Evolutionary conservation across 2,113 vertebrate genomes (phyloP).

Genomic region (Phylloscopus trochilus): DNA sequence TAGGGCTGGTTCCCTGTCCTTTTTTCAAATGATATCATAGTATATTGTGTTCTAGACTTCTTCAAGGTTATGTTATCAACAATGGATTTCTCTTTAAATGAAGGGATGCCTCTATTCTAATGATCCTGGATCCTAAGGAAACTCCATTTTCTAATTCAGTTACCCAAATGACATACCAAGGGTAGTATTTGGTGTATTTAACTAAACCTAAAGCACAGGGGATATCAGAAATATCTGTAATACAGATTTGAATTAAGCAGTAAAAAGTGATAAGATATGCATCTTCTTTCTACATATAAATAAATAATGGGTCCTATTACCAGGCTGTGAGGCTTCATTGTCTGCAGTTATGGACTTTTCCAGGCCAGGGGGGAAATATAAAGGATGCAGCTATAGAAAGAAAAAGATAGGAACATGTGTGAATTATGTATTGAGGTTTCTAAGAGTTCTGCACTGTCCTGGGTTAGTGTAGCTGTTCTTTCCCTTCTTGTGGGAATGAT

Average conservation of each 20-base stretch:
- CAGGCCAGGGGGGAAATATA: neutral
- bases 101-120: neutral
- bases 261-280: neutral
- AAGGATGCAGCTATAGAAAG: neutral
- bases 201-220: neutral
- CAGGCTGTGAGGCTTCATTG: constrained; percentile 12
- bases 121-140: neutral
- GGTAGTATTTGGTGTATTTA: neutral
- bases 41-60: neutral
- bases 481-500: neutral
- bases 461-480: neutral
- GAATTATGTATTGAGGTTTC: constrained; percentile 19
- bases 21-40: neutral
- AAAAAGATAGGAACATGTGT: neutral
- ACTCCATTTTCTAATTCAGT: neutral
- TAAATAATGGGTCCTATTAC: neutral
- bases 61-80: neutral
- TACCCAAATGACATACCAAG: neutral
- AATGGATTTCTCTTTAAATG: neutral
- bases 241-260: neutral
- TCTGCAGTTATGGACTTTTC: neutral
- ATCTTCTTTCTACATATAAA: neutral
- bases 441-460: neutral
- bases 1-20: neutral
- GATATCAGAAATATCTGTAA: neutral